Evolutionary conservation across 1,140 invertebrate species (phyloP).

Genomic region (Pogonognathellus flavescens): DNA sequence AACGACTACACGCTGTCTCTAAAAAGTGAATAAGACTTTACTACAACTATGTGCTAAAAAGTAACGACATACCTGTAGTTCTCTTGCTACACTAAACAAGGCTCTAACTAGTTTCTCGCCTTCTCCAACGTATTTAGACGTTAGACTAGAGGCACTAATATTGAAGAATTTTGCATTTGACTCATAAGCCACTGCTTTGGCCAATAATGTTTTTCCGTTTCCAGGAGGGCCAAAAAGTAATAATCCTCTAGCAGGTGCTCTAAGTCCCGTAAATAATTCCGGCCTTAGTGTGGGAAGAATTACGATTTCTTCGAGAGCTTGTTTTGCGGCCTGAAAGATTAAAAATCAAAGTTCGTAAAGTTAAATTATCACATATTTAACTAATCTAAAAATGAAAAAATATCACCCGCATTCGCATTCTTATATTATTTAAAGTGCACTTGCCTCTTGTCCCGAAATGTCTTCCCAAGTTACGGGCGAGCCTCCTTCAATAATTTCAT

Average conservation of each 20-base stretch:
- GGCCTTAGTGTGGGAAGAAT: conserved; percentile 95
- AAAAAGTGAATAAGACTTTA: not conserved
- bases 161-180: conserved; percentile 94
- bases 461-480: conserved; percentile 91
- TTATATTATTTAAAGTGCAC: conserved; percentile 23
- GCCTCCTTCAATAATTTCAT: conserved; percentile 83
- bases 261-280: conserved; percentile 92
- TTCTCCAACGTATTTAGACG: conserved; percentile 97
- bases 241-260: conserved; percentile 91
- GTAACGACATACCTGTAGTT: conserved; percentile 77
- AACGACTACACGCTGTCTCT: not conserved
- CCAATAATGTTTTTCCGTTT: conserved; percentile 93
- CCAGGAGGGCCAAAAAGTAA: conserved; percentile 96
- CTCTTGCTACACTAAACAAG: conserved; percentile 92
- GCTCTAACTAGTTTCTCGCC: conserved; percentile 97
- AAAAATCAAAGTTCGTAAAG: not conserved
- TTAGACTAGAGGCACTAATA: conserved; percentile 96
- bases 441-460: conserved; percentile 88
- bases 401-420: too few species aligned
- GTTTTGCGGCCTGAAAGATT: conserved; percentile 84
- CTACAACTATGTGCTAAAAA: conserved; percentile 54
- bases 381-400: not conserved
- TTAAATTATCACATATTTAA: not conserved
- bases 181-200: conserved; percentile 91
- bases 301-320: conserved; percentile 97